Base-by-base conservation (phyloP, 2,888 invertebrate genomes). In the Drosophila histrio region DNA sequence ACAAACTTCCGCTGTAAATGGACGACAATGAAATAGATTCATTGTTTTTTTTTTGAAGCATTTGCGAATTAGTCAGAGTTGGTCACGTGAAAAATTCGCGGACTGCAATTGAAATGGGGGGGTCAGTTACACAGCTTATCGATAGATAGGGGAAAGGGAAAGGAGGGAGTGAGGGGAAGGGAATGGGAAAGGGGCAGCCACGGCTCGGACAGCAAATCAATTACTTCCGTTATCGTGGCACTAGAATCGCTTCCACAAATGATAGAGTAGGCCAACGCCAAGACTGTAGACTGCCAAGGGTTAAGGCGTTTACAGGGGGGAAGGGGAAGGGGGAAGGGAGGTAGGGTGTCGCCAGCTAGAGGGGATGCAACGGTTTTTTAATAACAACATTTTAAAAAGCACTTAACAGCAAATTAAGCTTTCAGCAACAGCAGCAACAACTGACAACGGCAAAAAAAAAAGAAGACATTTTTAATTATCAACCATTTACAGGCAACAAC, bases 401-500 rank as follows among this genome's bases (percentile, higher is more conserved):
- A 84, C 67, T 87, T 86, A 88, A 72, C 85, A 81, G 72, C 77
- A 78, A 83, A 84, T 89, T 89, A 87, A 87, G 88, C 87, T 85
- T 79, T 88, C 86, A 85, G 63, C 79, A 50, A 53, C 86, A 85
- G 63, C 79, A 50, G 56, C 47, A 50, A 34, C 60, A 38, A 49
- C 77, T 76, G 71, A 70, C 71, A 71, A 53, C 59, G 47, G 41
- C 64, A 57, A 53, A 39, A 57, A 36, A 64, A 73, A 73, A 74
- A 67, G 79, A 83, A 78, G 81, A 78, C 77, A 80, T 73, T 83
- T 88, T 90, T 89, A 89, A 89, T 90, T 89, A 89, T 83, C 79
- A 72, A 76, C 77, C 72, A 77, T 71, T 79, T 80, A 75, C 78
- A 82, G 79, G 69, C 69, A 81, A 46, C 73, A 62, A 21, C 70